Percentiles rank a stretch among this genome's conserved stretches.
These are phyloP conservation scores for Tetramorium simillimum DNA, from an alignment of 1,140 invertebrate species.

Conservation along the genomic window DNA sequence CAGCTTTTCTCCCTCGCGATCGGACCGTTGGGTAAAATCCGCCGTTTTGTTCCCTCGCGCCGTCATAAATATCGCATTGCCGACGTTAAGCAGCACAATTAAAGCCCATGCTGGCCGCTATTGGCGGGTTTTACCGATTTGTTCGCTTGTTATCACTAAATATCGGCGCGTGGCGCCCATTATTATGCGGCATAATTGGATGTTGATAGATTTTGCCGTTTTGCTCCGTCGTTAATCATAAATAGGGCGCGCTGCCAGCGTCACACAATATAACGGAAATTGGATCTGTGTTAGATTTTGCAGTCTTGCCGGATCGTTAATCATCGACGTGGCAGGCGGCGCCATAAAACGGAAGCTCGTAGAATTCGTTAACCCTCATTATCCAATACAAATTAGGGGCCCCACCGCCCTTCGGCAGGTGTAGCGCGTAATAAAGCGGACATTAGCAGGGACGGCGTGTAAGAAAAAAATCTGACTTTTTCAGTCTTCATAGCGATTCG, in stretches of 20 bases:
- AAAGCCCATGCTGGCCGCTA: conserved; percentile 8
- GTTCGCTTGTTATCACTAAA: conserved; percentile 56
- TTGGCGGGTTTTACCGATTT: conserved; percentile 27
- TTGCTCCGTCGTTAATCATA: conserved; percentile 45
- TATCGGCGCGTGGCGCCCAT: conserved; percentile 28
- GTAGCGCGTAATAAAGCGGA: conserved; percentile 14
- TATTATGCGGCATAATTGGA: conserved; percentile 58
- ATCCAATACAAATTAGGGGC: conserved; percentile 22
- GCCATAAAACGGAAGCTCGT: conserved; percentile 36
- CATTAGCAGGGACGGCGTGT: background rate
- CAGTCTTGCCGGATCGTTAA: conserved; percentile 56
- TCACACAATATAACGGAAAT: conserved; percentile 57
- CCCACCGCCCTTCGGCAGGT: background rate
- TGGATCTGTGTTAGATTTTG: conserved; percentile 58
- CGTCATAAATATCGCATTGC: conserved; percentile 41
- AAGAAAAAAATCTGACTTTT: conserved; percentile 64
- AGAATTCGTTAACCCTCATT: conserved; percentile 65
- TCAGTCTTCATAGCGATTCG: conserved; percentile 60
- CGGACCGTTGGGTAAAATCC: background rate
- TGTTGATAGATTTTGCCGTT: conserved; percentile 48
- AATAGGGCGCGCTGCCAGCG: conserved; percentile 44
- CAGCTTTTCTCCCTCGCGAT: background rate
- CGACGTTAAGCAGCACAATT: conserved; percentile 51
- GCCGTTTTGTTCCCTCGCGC: conserved; percentile 7
- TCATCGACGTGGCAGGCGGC: conserved; percentile 44